A percentile compares a stretch with the other conserved stretches of the same genome.
Evolutionary conservation across 2,888 invertebrate genomes (phyloP).

Genomic region (Drosophila planitibia): DNA sequence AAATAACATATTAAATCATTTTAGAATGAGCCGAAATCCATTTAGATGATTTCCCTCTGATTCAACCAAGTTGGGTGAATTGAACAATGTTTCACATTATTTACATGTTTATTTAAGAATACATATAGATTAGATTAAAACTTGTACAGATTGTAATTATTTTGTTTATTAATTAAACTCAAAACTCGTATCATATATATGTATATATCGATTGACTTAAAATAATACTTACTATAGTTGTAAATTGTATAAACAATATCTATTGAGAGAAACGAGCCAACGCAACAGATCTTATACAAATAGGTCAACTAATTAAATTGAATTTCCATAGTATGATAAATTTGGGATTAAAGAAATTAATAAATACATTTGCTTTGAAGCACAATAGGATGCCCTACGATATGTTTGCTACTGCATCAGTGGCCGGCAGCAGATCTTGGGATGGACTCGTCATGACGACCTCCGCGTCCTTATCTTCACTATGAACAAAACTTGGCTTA

Average conservation of each 20-base stretch:
- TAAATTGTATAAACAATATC: conserved; percentile 26
- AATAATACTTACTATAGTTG: conserved; percentile 36
- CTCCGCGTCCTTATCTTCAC: conserved; percentile 34
- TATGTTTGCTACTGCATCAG: conserved; percentile 13
- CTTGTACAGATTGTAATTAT: conserved; percentile 10
- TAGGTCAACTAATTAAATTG: conserved; percentile 47
- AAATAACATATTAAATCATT: background rate
- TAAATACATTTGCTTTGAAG: conserved; percentile 27
- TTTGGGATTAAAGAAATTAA: background rate
- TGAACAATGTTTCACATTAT: background rate
- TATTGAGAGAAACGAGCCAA: conserved; percentile 32
- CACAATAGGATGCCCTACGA: conserved; percentile 33
- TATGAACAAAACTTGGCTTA: conserved; percentile 38
- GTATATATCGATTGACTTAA: conserved; percentile 45
- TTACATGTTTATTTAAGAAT: background rate
- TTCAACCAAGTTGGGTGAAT: background rate
- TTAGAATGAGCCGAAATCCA: background rate
- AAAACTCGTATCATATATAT: conserved; percentile 25
- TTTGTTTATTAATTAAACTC: conserved; percentile 37
- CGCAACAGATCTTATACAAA: conserved; percentile 55
- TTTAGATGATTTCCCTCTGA: background rate
- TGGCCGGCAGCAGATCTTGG: conserved; percentile 30
- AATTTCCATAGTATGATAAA: conserved; percentile 1
- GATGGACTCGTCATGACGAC: conserved; percentile 26
- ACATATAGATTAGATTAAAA: background rate